Evolutionary conservation across 2,113 vertebrate species (phyloP).

Genomic region (Callipepla squamata): DNA sequence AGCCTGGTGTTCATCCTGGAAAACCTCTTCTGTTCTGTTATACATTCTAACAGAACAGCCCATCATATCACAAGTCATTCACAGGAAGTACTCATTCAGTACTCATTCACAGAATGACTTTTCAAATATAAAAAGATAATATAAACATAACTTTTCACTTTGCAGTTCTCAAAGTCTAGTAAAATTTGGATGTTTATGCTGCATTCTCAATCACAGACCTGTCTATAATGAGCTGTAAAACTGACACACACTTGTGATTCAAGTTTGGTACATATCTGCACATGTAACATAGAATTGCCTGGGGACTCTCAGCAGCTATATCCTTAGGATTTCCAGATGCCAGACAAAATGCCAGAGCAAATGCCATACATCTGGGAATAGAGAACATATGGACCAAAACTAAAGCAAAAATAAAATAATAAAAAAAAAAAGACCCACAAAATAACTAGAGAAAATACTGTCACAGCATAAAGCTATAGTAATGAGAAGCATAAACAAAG

Average conservation of each 20-base stretch:
- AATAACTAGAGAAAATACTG: neutral
- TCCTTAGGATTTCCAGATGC: neutral
- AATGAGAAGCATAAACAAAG: neutral
- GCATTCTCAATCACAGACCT: neutral
- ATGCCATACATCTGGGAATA: neutral
- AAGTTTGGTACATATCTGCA: neutral
- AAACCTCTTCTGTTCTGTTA: neutral
- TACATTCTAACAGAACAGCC: neutral
- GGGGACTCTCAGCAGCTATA: neutral
- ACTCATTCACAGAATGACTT: neutral
- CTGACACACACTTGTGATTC: neutral
- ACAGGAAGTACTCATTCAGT: neutral
- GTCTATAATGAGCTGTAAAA: neutral
- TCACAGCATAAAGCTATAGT: neutral
- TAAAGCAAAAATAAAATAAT: neutral
- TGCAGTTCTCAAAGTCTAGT: neutral
- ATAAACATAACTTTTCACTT: neutral
- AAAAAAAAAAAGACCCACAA: neutral
- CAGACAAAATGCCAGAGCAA: neutral
- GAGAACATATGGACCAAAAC: neutral
- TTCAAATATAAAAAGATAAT: accelerated
- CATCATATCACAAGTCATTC: neutral
- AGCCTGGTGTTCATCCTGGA: neutral
- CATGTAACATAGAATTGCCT: neutral
- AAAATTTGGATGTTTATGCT: neutral